Evolutionary conservation across 1,140 invertebrate genomes (phyloP).

Genomic region (Hycleus cichorii): DNA sequence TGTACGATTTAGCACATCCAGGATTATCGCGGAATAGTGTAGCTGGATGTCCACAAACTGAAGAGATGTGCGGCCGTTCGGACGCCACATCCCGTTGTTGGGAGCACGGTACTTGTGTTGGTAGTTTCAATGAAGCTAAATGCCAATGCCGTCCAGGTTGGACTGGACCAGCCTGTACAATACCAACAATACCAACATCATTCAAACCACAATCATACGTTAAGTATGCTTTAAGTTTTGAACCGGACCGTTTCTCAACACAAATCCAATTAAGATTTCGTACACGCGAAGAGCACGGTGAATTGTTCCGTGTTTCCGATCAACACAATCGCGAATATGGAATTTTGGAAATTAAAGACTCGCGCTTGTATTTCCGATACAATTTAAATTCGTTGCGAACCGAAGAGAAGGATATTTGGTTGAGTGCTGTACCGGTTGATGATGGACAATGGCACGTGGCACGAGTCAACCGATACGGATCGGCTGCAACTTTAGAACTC

Average conservation of each 20-base stretch:
- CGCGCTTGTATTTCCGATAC: slow-evolving; percentile 81
- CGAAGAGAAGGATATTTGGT: slow-evolving; percentile 83
- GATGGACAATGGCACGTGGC: slow-evolving; percentile 98
- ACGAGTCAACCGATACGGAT: slow-evolving; percentile 80
- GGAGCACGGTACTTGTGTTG: slow-evolving; percentile 91
- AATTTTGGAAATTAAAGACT: slow-evolving; percentile 88
- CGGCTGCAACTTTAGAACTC: slow-evolving; percentile 85
- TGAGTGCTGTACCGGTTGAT: slow-evolving; percentile 82
- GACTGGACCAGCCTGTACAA: slow-evolving; percentile 79
- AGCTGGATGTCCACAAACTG: slow-evolving; percentile 83
- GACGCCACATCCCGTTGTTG: slow-evolving; percentile 76
- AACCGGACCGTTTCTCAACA: slow-evolving; percentile 85
- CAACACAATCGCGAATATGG: slow-evolving; percentile 93
- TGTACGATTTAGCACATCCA: slow-evolving; percentile 87
- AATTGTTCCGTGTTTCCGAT: slow-evolving; percentile 86
- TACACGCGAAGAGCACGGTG: slow-evolving; percentile 85
- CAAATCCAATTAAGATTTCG: slow-evolving; percentile 88
- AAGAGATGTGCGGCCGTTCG: slow-evolving; percentile 76
- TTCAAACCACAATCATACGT: slow-evolving; percentile 91
- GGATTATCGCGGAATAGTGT: slow-evolving; percentile 76
- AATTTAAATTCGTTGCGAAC: slow-evolving; percentile 86
- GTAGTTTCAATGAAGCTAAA: slow-evolving; percentile 75
- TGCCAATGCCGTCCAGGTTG: slow-evolving; percentile 91
- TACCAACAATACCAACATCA: slow-evolving; percentile 76
- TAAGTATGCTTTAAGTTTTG: slow-evolving; percentile 90